Base-by-base conservation (phyloP, 2,797 vertebrate species). In the Artibeus lituratus region DNA sequence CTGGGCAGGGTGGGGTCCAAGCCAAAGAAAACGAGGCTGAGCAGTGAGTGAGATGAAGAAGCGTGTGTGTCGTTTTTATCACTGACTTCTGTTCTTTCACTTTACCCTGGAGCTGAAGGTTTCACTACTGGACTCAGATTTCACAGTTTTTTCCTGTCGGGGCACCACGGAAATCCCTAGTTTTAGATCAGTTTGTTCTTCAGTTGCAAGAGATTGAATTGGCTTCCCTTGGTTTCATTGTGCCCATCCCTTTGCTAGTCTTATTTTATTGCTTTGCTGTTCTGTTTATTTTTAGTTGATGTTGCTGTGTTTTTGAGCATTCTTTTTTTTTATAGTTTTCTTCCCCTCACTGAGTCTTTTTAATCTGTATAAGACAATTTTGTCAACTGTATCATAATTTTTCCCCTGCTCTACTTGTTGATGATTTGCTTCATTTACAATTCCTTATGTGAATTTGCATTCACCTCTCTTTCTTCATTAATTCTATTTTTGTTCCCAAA, bases 151-250 rank as follows among this genome's bases (percentile, higher is more conserved):
- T 70, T 76, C 9, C 26, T 44, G 19, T 59, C 16, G 19, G 5
- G 44, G 8, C 14, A 15, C 24, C 62, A 2, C 7, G n/a, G 10
- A 12, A 42, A 10, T 24, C 57, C 32, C n/a, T 65, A 14, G 11
- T 44, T 69, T 4, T 21, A 59, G 32, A 42, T 78, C 8, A 5
- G 8, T 74, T 53, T 70, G 37, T 21, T 70, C 74, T 44, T 49
- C 44, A n/a, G 0, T 37, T 26, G 0, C 1, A 35, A 10, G 10
- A 3, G 1, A 44, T 19, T 35, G 9, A 1, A 1, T 18, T 24
- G 39, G 5, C 42, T 35, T 78, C 76, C 32, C 7, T 55, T 16
- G 9, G 21, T 55, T 9, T 59, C 87, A 14, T 7, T 29, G 11
- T n/a, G 14, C 32, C 21, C 14, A 1, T 47, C 15, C 1, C n/a